Conservation (phyloP, 1,140 invertebrate genomes). For the Euschistus heros region DNA sequence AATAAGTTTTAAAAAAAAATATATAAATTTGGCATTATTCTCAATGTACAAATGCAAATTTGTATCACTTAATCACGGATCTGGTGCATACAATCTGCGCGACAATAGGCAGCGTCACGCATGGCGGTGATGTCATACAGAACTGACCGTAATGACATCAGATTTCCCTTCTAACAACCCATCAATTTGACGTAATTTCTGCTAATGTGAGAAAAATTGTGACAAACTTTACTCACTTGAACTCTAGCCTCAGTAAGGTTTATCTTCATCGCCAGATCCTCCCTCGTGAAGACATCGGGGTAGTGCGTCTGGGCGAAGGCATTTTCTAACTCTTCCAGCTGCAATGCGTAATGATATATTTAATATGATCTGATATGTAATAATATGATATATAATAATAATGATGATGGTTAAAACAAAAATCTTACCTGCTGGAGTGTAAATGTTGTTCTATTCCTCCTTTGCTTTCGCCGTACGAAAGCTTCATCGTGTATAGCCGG, state of each 20-base stretch:
- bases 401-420: background rate
- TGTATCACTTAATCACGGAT: no score
- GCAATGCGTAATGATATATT: conserved; percentile 31
- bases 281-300: conserved; percentile 93
- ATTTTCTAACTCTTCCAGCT: conserved; percentile 92
- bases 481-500: conserved; percentile 93
- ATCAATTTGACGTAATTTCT: no score
- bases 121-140: no score
- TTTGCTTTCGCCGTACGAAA: conserved; percentile 89
- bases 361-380: background rate
- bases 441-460: conserved; percentile 92
- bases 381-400: conserved; percentile 6
- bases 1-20: no score
- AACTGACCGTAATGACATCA: no score
- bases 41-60: no score
- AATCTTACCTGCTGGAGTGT: conserved; percentile 83
- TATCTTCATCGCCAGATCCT: conserved; percentile 97
- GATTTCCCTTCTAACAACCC: no score
- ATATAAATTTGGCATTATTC: no score
- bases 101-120: no score
- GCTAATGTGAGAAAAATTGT: no score
- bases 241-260: conserved; percentile 94
- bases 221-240: conserved; percentile 55
- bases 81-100: no score
- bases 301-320: conserved; percentile 97